These are phyloP conservation scores for Biston stratarius DNA, from an alignment of 2,888 invertebrate genomes.

Conservation along the genomic window DNA sequence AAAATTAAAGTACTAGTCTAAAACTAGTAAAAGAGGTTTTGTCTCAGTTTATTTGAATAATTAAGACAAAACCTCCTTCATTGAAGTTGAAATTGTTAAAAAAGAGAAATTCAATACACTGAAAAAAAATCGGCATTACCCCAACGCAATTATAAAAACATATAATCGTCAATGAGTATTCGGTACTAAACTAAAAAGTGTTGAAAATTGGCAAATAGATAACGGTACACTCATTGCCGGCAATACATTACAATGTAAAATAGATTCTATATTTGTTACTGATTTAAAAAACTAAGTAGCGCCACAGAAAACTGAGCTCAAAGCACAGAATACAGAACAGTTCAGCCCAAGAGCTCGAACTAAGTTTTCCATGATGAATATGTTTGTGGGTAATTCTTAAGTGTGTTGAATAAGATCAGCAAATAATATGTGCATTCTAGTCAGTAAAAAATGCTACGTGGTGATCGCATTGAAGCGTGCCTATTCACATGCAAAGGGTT, in stretches of 20 bases:
- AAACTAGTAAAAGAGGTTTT: no score
- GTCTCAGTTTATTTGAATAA: no score
- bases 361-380: background rate
- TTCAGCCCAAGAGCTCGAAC: no score
- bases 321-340: no score
- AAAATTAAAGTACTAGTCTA: no score
- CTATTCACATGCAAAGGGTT: background rate
- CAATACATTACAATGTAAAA: background rate
- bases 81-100: no score
- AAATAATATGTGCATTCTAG: background rate
- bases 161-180: slow-evolving; percentile 1
- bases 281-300: background rate
- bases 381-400: no score
- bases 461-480: background rate
- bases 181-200: background rate
- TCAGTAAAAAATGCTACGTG: background rate
- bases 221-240: background rate
- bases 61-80: no score
- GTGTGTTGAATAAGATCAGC: no score
- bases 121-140: background rate
- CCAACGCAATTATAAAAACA: background rate
- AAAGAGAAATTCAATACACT: background rate
- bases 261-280: background rate
- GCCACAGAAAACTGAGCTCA: no score
- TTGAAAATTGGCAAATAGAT: background rate